Evolutionary conservation across 1,140 invertebrate species (phyloP).

Genomic region (Antheraea mylitta): DNA sequence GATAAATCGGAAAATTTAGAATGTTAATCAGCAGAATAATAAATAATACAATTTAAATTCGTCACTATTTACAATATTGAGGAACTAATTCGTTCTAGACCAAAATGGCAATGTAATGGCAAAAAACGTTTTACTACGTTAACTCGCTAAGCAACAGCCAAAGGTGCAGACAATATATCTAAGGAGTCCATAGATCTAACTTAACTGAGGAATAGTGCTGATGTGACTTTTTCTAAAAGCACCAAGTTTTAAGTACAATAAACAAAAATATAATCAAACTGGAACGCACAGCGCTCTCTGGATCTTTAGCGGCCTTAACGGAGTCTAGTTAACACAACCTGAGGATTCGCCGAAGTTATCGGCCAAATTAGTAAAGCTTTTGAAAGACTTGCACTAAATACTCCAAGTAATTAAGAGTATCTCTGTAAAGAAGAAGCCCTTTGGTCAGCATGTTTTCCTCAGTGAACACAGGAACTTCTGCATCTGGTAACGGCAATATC

Average conservation of each 20-base stretch:
- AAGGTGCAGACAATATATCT: conserved; percentile 52
- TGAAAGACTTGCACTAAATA: conserved; percentile 62
- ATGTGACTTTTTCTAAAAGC: conserved; percentile 26
- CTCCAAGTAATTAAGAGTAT: conserved; percentile 64
- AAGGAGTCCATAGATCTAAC: conserved; percentile 34
- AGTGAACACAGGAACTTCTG: conserved; percentile 51
- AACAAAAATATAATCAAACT: conserved; percentile 27
- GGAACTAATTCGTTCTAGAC: conserved; percentile 75
- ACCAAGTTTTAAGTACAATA: conserved; percentile 46
- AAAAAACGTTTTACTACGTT: conserved; percentile 59
- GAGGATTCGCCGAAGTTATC: conserved; percentile 16
- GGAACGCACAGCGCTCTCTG: conserved; percentile 21
- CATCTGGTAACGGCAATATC: conserved; percentile 43
- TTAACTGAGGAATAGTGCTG: conserved; percentile 19
- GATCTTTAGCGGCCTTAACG: conserved; percentile 29
- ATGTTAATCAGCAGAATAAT: conserved; percentile 62
- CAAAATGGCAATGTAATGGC: conserved; percentile 77
- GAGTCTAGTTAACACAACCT: conserved; percentile 35
- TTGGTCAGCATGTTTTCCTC: conserved; percentile 37
- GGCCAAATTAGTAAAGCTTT: conserved; percentile 43
- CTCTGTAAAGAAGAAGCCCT: conserved; percentile 56
- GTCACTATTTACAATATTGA: conserved; percentile 72
- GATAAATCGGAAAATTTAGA: conserved; percentile 70
- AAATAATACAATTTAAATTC: conserved; percentile 71
- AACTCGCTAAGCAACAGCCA: conserved; percentile 56